Base-by-base conservation (phyloP, 2,888 invertebrate genomes). In the Vannuccia rotundouncinata region DNA sequence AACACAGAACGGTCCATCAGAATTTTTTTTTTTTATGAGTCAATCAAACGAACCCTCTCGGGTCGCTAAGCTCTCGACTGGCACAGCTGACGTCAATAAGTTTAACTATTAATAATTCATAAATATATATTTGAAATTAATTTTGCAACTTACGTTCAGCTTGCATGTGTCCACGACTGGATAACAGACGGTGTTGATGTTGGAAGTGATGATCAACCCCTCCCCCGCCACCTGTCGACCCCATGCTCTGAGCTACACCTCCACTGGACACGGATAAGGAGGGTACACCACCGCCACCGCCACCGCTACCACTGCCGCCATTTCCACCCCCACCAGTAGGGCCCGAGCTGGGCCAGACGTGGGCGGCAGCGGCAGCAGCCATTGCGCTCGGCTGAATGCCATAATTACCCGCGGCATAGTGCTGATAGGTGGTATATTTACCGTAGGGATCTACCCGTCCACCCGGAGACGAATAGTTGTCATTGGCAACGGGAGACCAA, bases 341-440 rank as follows among this genome's bases (percentile, higher is more conserved):
- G 66, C 66, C 22, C 5, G 5, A 22, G 2, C 10, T 13, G 2
- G 66, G 66, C 66, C 66, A 66, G 66, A 22, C 66, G 25, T 66
- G 66, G 25, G 66, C 66, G 66, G 66, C 66, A 2, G 66, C 66
- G 5, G 66, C 66, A 66, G 66, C 66, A n/a, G 66, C 66, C 66
- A 66, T 66, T 5, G 66, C 66, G 25, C 66, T 66, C 10, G 66
- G 66, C 66, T 66, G 66, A 2, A 66, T 66, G 22, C 25, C 13
- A 22, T 66, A 22, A 2, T 27, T 22, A 27, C 22, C 66, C 22
- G 10, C 25, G 66, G 66, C 66, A 27, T 5, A 5, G 66, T 66
- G 66, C 22, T 66, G 66, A 22, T 66, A 66, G 66, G 66, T 5
- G 66, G 66, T 22, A 27, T 66, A 66, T 22, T 66, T 66, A 27